Percentiles rank a stretch among this genome's conserved stretches.
Conservation (phyloP, 2,888 invertebrate species). For the Spodoptera exigua region DNA sequence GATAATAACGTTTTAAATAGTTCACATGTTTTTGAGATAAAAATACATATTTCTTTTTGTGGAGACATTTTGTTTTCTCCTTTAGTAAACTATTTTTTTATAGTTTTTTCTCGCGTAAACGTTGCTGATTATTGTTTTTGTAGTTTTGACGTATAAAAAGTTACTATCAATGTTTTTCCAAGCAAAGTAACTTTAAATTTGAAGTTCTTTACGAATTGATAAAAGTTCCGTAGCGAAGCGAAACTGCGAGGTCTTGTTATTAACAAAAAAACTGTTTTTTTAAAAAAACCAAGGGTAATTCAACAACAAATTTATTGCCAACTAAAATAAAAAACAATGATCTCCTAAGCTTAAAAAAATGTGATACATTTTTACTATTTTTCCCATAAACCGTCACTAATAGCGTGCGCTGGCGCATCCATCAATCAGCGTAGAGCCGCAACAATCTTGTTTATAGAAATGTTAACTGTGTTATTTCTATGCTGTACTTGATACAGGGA, state of each 20-base stretch:
- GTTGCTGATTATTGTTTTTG: too few relatives aligned
- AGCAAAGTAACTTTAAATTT: too few relatives aligned
- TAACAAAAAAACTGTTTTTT: too few relatives aligned
- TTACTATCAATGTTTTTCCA: too few relatives aligned
- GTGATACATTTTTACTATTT: constrained; percentile 61
- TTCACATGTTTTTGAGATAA: constrained; percentile 41
- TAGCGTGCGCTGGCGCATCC: constrained; percentile 75
- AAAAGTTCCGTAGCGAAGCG: too few relatives aligned
- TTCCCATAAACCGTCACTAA: constrained; percentile 82
- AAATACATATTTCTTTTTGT: constrained; percentile 43
- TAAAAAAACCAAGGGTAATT: too few relatives aligned
- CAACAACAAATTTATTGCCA: too few relatives aligned
- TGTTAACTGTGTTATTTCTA: constrained; percentile 86
- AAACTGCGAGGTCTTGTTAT: too few relatives aligned
- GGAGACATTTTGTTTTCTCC: constrained; percentile 33
- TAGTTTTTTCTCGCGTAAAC: constrained; percentile 22
- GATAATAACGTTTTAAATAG: constrained; percentile 65
- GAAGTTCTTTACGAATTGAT: too few relatives aligned
- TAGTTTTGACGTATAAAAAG: too few relatives aligned
- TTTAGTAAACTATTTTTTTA: constrained; percentile 4
- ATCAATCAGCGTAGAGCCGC: constrained; percentile 78
- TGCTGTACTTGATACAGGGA: constrained; percentile 68
- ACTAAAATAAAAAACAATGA: too few relatives aligned
- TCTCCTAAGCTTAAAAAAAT: too few relatives aligned
- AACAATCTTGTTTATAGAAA: constrained; percentile 87